A percentile compares a stretch with the other conserved stretches of the same genome.
Evolutionary conservation across 2,113 vertebrate genomes (phyloP).

Genomic region (Dolichotis patagonum): DNA sequence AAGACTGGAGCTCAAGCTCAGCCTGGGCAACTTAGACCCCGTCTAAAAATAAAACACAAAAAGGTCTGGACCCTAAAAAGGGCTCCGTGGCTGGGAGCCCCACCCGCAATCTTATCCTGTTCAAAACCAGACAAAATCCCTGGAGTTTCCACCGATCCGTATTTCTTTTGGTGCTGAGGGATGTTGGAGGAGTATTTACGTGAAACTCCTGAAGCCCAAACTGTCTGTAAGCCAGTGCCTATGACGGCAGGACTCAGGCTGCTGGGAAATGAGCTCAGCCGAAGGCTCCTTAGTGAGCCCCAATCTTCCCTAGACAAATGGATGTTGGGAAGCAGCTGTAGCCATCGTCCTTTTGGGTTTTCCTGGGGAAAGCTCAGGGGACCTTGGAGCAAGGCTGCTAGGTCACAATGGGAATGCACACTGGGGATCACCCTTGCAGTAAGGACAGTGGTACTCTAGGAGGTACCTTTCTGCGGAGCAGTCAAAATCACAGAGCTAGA

Average conservation of each 20-base stretch:
- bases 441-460: accelerated
- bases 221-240: accelerated
- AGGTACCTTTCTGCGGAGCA: no score
- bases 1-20: not conserved
- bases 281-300: not conserved
- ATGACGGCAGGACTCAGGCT: accelerated
- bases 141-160: not conserved
- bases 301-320: not conserved
- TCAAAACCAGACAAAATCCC: not conserved
- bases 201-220: not conserved
- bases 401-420: accelerated
- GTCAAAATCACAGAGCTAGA: not conserved
- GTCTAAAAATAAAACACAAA: not conserved
- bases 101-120: not conserved
- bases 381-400: not conserved
- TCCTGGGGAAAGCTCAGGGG: accelerated
- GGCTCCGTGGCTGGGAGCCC: not conserved
- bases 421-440: not conserved
- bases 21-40: not conserved
- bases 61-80: not conserved
- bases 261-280: not conserved
- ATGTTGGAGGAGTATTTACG: accelerated
- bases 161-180: not conserved
- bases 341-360: accelerated
- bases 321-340: not conserved